phyloP scores from a whole-genome alignment of 2,113 vertebrate species.

The Campylomormyrus numenius region DNA sequence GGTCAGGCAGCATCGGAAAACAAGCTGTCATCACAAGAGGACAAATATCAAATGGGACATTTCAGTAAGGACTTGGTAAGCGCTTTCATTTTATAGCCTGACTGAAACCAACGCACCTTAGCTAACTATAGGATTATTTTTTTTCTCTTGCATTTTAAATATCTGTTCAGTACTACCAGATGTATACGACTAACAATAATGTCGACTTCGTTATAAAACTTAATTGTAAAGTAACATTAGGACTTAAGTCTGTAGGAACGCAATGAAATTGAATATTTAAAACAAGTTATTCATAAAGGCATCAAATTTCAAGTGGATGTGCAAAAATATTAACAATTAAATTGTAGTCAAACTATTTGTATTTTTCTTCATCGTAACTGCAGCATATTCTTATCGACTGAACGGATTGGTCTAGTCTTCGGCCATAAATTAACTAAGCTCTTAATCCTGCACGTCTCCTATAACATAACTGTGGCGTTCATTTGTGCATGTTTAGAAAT shows the following conservation, averaged over 20 bases:
- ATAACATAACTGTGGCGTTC: background rate
- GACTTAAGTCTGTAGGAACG: background rate
- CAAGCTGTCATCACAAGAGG: constrained; percentile 30
- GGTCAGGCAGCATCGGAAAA: constrained; percentile 31
- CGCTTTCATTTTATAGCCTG: background rate
- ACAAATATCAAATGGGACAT: constrained; percentile 21
- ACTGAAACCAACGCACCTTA: background rate
- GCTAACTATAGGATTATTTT: background rate
- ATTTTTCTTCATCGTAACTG: background rate
- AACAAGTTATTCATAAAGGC: background rate
- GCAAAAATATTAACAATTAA: background rate
- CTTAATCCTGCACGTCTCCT: background rate
- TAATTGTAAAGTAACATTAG: background rate
- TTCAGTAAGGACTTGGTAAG: constrained; percentile 41
- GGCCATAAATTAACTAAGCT: background rate
- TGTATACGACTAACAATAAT: background rate
- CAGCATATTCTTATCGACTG: background rate
- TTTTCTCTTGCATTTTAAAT: background rate
- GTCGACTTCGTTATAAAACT: background rate
- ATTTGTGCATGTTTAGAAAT: background rate
- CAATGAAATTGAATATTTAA: background rate
- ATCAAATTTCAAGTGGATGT: background rate
- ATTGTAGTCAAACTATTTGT: background rate
- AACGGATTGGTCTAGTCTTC: background rate
- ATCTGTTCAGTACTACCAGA: background rate